phyloP scores from a whole-genome alignment of 2,888 invertebrate genomes.

The Lasiommata megera region DNA sequence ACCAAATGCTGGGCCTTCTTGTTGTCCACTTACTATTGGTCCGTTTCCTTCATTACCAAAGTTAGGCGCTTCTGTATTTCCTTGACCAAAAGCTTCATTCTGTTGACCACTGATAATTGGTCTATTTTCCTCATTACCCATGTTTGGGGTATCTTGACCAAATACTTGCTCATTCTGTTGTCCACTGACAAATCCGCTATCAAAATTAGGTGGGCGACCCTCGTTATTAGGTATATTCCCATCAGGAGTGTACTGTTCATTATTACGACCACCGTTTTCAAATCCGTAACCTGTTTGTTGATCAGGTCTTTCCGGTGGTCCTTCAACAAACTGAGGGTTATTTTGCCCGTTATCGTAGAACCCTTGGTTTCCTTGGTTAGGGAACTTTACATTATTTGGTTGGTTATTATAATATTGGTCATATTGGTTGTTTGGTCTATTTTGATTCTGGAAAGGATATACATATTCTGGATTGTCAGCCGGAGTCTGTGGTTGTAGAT shows the following conservation, averaged over 20 bases:
- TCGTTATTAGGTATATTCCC: not conserved
- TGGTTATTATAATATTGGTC: constrained; percentile 23
- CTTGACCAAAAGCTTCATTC: constrained; percentile 2
- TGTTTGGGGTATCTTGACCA: not conserved
- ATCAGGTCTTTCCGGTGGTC: not conserved
- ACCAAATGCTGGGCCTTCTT: constrained; percentile 3
- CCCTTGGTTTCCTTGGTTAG: constrained; percentile 24
- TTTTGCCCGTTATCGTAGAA: constrained; percentile 26
- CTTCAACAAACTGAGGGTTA: constrained; percentile 1
- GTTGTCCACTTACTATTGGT: not conserved
- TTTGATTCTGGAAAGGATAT: constrained; percentile 32
- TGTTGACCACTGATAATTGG: not conserved
- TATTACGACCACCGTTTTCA: constrained; percentile 8
- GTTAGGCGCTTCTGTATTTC: no score
- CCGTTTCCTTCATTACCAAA: not conserved
- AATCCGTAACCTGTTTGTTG: constrained; percentile 15
- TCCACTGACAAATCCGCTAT: not conserved
- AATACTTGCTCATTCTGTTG: not conserved
- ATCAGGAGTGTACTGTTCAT: not conserved
- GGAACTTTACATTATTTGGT: constrained; percentile 34
- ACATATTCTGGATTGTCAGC: constrained; percentile 33
- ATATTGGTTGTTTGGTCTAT: constrained; percentile 23
- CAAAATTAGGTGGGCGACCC: constrained; percentile 3
- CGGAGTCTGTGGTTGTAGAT: constrained; percentile 35
- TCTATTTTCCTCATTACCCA: not conserved